Base-by-base conservation (phyloP, 2,113 vertebrate genomes). In the Antigone vipio region DNA sequence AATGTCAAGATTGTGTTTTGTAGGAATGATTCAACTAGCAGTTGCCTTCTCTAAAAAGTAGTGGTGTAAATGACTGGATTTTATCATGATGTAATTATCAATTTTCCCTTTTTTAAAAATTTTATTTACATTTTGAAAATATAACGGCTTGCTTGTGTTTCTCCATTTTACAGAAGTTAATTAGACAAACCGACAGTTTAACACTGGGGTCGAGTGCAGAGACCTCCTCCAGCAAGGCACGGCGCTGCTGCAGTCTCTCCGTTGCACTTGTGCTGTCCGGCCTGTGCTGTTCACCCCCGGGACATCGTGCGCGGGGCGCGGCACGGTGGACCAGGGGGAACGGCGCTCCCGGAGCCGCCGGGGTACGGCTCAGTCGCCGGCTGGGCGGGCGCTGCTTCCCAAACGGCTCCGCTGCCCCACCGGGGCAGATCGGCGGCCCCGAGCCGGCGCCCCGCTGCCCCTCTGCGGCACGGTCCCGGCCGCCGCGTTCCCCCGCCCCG, bases 241-340 rank as follows among this genome's bases (percentile, higher is more conserved):
- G 4, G 15, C 38, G 2, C 22, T 2, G 1, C 30, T 6, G 45
- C 14, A 7, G 17, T 10, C 66, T 14, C 30, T 6, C 17, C 2
- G 6, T 13, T 0, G 45, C 50, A 3, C 69, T 8, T 5, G 20
- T 1, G 45, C 29, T 6, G 9, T 11, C 40, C 40, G 40, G 11
- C 11, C 40, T 4, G 1, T 7, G 44, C 56, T 4, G 11, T 4
- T 47, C 38, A 0, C 12, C 21, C 30, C n/a, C 23, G 26, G 29
- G 5, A 18, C 3, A 58, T 5, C 24, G 45, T 0, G 22, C 2
- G 23, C 30, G 47, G 60, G 7, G 34, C 26, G 10, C 15, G 18
- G 34, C 50, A 2, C 11, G 1, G 22, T 1, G 45, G 11, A 20
- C 27, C 35, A 0, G 34, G 4, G 7, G 1, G 8, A 19, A 11